Conservation (phyloP, 2,888 invertebrate species). For the Platycnemis pennipes region DNA sequence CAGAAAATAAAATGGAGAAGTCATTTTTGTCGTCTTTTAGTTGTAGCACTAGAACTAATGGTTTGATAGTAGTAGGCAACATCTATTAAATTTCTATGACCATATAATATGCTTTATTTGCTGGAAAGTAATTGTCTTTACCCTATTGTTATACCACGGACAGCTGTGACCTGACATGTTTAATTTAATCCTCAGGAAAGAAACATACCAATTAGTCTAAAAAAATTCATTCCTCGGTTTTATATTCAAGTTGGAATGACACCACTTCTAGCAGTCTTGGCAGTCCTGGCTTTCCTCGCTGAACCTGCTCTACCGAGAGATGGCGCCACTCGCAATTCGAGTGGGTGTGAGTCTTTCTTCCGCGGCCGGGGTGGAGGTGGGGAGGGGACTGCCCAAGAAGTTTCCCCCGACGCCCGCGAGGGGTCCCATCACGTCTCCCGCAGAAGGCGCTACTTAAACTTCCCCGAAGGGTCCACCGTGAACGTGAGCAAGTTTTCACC, state of each 20-base stretch:
- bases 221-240: background rate
- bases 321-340: constrained; percentile 16
- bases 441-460: constrained; percentile 60
- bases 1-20: too few relatives aligned
- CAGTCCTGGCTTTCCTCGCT: background rate
- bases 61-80: too few relatives aligned
- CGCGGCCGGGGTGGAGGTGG: background rate
- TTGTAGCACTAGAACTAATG: too few relatives aligned
- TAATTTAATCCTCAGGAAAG: background rate
- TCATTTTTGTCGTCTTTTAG: too few relatives aligned
- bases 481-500: constrained; percentile 33
- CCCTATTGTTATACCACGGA: too few relatives aligned
- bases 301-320: background rate
- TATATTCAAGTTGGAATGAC: background rate
- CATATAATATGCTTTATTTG: too few relatives aligned
- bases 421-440: constrained; percentile 10
- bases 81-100: too few relatives aligned
- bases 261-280: background rate
- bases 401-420: background rate
- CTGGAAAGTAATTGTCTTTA: too few relatives aligned
- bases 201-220: background rate
- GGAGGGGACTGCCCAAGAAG: background rate
- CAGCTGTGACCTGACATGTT: too few relatives aligned
- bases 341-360: background rate
- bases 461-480: constrained; percentile 53